phyloP scores from a whole-genome alignment of 2,797 vertebrate species.

The Hippocampus kuda region DNA sequence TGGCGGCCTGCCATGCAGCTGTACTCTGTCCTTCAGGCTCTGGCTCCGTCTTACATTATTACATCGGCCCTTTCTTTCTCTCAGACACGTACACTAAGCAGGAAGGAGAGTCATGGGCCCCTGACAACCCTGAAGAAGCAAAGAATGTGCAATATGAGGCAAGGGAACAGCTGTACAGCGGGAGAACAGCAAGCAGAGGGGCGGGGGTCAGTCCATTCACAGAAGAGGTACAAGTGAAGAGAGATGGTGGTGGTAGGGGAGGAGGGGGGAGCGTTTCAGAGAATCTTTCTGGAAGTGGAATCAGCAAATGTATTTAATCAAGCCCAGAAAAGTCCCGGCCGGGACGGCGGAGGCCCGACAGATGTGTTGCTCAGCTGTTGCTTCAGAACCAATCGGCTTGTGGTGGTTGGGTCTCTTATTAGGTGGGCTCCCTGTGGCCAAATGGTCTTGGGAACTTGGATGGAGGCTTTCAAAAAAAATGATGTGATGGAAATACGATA shows the following conservation, averaged over 20 bases:
- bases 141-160: slow-evolving; percentile 65
- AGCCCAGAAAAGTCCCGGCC: slow-evolving; percentile 33
- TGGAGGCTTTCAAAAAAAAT: not conserved
- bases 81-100: slow-evolving; percentile 19
- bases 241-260: slow-evolving; percentile 9
- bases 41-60: slow-evolving; percentile 43
- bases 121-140: slow-evolving; percentile 56
- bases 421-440: not conserved
- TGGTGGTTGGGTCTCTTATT: slow-evolving; percentile 26
- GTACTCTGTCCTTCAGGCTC: slow-evolving; percentile 57
- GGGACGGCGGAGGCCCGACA: slow-evolving; percentile 29
- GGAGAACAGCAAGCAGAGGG: slow-evolving; percentile 15
- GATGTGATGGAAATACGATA: not conserved
- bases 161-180: slow-evolving; percentile 56
- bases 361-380: slow-evolving; percentile 62
- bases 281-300: slow-evolving; percentile 42
- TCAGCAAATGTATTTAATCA: slow-evolving; percentile 53
- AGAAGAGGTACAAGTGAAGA: slow-evolving; percentile 38
- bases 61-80: slow-evolving; percentile 32
- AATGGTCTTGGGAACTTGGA: slow-evolving; percentile 1
- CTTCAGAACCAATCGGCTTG: slow-evolving; percentile 44
- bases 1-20: slow-evolving; percentile 45
- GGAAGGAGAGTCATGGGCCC: slow-evolving; percentile 55
- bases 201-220: slow-evolving; percentile 28
- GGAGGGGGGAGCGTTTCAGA: slow-evolving; percentile 1